phyloP scores from a whole-genome alignment of 2,888 invertebrate genomes.

The Brachylomia viminalis region DNA sequence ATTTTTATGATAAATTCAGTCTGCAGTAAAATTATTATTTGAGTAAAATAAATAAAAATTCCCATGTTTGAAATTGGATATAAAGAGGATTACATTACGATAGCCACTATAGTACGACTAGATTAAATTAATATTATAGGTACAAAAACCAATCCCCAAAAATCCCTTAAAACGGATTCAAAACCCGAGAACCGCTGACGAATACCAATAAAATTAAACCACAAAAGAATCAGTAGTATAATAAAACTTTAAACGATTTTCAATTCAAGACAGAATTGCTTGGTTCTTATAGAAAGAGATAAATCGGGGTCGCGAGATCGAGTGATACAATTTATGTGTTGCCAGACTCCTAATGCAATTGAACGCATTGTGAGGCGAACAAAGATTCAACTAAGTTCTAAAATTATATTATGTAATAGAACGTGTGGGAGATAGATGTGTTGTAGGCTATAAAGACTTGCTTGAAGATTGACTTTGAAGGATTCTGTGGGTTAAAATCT shows the following conservation, averaged over 20 bases:
- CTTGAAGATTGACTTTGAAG: no score
- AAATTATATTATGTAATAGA: slow-evolving; percentile 58
- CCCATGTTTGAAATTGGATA: background rate
- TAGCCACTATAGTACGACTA: background rate
- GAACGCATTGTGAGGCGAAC: slow-evolving; percentile 68
- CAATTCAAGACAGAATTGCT: slow-evolving; percentile 66
- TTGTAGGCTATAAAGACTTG: no score
- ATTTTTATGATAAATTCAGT: background rate
- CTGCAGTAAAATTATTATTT: background rate
- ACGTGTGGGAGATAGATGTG: no score
- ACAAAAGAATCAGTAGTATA: slow-evolving; percentile 50
- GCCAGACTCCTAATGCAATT: slow-evolving; percentile 76
- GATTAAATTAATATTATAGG: background rate
- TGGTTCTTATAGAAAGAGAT: slow-evolving; percentile 63
- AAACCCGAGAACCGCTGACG: slow-evolving; percentile 30
- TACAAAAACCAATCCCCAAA: slow-evolving; percentile 10
- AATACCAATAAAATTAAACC: slow-evolving; percentile 53
- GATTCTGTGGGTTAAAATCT: no score
- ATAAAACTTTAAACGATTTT: slow-evolving; percentile 68
- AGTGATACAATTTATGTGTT: slow-evolving; percentile 77
- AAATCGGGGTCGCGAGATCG: slow-evolving; percentile 70
- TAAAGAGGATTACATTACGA: background rate
- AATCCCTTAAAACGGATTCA: background rate
- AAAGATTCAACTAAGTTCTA: slow-evolving; percentile 58
- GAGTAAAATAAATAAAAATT: background rate